A percentile compares a stretch with the other conserved stretches of the same genome.
phyloP scores from a whole-genome alignment of 2,797 vertebrate genomes.

The Leucoraja ocellata region DNA sequence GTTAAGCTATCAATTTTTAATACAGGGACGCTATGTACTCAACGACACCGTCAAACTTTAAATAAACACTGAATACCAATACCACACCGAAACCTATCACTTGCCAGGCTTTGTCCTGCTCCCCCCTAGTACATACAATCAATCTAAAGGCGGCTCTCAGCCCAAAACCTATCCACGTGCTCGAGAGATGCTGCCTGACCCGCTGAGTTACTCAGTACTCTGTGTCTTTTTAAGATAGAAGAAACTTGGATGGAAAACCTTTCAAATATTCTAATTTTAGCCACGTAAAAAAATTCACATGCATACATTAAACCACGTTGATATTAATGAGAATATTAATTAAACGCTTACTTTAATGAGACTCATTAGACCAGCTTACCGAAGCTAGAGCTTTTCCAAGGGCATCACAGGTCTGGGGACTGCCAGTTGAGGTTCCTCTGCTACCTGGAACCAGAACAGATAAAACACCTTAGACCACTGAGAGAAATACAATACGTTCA shows the following conservation, averaged over 20 bases:
- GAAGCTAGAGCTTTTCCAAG: conserved; percentile 97
- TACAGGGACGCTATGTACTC: background rate
- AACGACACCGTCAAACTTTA: background rate
- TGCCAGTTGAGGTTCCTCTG: conserved; percentile 79
- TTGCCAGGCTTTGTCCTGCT: no score
- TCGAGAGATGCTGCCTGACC: no score
- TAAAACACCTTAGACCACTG: background rate
- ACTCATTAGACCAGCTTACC: conserved; percentile 60
- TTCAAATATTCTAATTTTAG: background rate
- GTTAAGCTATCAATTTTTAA: background rate
- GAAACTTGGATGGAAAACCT: no score
- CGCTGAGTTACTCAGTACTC: no score
- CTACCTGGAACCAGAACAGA: conserved; percentile 60
- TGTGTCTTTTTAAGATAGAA: no score
- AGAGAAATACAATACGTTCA: background rate
- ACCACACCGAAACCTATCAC: background rate
- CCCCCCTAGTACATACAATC: no score
- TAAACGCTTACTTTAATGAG: conserved; percentile 13
- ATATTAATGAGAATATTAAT: conserved; percentile 4
- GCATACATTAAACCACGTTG: background rate
- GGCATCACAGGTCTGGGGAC: conserved; percentile 80
- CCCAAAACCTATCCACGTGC: no score
- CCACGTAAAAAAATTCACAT: background rate
- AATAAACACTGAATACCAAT: background rate
- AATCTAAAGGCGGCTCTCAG: no score